A percentile compares a stretch with the other conserved stretches of the same genome.
Evolutionary conservation across 2,797 vertebrate species (phyloP).

Genomic region (Pantherophis alleghaniensis): DNA sequence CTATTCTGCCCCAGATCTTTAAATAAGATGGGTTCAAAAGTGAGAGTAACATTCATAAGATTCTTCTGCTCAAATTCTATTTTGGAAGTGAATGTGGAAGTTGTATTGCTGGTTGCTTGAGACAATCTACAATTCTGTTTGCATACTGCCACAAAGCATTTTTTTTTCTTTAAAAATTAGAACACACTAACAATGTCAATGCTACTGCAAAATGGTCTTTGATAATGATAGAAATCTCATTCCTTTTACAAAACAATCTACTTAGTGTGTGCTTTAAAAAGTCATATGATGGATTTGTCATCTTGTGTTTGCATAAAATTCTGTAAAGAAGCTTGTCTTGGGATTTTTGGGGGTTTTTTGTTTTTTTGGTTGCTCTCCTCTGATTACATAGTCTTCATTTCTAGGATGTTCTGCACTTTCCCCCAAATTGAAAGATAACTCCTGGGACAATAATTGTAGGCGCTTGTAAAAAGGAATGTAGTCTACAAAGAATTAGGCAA

Average conservation of each 20-base stretch:
- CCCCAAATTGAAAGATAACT: background rate
- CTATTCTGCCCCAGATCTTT: background rate
- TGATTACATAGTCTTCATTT: background rate
- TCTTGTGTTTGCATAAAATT: background rate
- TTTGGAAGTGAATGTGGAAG: background rate
- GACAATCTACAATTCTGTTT: background rate
- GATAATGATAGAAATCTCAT: fast-evolving
- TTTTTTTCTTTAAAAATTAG: slow-evolving; percentile 1
- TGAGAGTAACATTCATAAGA: background rate
- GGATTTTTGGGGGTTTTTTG: background rate
- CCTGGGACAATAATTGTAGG: background rate
- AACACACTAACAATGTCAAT: background rate
- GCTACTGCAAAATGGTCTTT: fast-evolving
- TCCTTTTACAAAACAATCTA: slow-evolving; percentile 6
- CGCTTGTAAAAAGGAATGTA: slow-evolving; percentile 4
- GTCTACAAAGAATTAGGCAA: background rate
- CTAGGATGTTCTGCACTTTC: background rate
- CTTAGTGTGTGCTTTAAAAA: background rate
- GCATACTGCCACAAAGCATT: background rate
- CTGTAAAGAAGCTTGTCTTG: fast-evolving
- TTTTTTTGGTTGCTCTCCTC: background rate
- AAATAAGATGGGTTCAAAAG: background rate
- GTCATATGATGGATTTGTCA: background rate
- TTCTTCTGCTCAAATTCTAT: background rate
- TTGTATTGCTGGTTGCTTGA: background rate